These are phyloP conservation scores for Hemicordylus capensis DNA, from an alignment of 2,113 vertebrate species.

Conservation along the genomic window DNA sequence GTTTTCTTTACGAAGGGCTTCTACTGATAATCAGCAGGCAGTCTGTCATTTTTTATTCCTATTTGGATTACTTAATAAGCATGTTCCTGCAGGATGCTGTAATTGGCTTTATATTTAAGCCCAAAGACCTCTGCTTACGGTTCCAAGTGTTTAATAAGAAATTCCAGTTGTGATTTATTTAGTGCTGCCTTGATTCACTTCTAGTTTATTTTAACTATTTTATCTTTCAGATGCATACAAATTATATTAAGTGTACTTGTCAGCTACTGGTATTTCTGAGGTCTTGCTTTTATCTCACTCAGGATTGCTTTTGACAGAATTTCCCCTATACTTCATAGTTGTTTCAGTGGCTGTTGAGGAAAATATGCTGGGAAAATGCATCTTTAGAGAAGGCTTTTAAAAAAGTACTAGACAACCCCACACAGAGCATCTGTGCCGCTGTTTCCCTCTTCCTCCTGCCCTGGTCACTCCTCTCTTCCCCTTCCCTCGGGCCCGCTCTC, in stretches of 20 bases:
- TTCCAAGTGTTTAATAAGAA: neutral
- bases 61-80: neutral
- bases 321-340: neutral
- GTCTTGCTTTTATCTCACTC: neutral
- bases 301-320: neutral
- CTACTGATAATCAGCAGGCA: neutral
- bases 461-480: too few species aligned
- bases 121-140: neutral
- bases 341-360: neutral
- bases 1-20: slow-evolving; percentile 10
- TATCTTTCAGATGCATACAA: neutral
- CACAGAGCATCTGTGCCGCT: too few species aligned
- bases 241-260: neutral
- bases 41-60: neutral
- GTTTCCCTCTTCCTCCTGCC: too few species aligned
- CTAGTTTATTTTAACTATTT: neutral
- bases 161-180: neutral
- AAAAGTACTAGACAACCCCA: too few species aligned
- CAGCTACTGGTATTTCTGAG: neutral
- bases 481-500: too few species aligned
- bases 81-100: neutral
- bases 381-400: neutral
- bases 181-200: neutral
- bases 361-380: neutral
- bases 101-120: neutral